Evolutionary conservation across 2,888 invertebrate genomes (phyloP).

Genomic region (Eupithecia inturbata): DNA sequence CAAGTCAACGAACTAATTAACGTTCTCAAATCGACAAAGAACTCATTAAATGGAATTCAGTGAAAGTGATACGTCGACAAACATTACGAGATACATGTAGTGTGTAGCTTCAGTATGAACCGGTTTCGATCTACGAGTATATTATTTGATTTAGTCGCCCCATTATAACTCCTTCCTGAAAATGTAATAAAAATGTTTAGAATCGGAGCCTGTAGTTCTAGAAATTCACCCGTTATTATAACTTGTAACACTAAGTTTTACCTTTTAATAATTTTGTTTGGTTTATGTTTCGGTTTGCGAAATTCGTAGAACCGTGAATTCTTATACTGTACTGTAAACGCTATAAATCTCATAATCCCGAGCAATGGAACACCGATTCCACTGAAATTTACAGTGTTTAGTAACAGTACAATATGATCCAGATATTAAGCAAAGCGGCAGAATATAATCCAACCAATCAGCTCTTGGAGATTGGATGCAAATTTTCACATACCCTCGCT

Average conservation of each 20-base stretch:
- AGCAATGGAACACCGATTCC: not conserved
- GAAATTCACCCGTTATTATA: not conserved
- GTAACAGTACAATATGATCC: not conserved
- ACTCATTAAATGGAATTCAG: slow-evolving; percentile 29
- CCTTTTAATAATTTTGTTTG: not conserved
- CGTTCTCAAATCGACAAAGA: slow-evolving; percentile 32
- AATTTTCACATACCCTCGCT: slow-evolving; percentile 11
- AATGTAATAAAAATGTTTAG: not conserved
- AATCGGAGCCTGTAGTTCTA: not conserved
- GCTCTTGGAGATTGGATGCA: slow-evolving; percentile 11
- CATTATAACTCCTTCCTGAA: not conserved
- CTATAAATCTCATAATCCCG: slow-evolving; percentile 3
- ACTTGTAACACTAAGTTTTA: not conserved
- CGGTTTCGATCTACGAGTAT: not conserved
- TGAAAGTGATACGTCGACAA: slow-evolving; percentile 25
- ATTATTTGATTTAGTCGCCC: not conserved
- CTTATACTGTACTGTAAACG: not conserved
- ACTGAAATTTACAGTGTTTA: not conserved
- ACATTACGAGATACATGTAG: not conserved
- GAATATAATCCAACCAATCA: slow-evolving; percentile 17
- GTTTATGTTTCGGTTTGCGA: not conserved
- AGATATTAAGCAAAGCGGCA: not conserved
- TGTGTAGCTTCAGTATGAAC: not conserved
- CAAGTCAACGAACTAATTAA: slow-evolving; percentile 44
- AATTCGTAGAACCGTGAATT: not conserved